A percentile compares a stretch with the other conserved stretches of the same genome.
phyloP scores from a whole-genome alignment of 2,797 vertebrate species.

The Hydrophis major region DNA sequence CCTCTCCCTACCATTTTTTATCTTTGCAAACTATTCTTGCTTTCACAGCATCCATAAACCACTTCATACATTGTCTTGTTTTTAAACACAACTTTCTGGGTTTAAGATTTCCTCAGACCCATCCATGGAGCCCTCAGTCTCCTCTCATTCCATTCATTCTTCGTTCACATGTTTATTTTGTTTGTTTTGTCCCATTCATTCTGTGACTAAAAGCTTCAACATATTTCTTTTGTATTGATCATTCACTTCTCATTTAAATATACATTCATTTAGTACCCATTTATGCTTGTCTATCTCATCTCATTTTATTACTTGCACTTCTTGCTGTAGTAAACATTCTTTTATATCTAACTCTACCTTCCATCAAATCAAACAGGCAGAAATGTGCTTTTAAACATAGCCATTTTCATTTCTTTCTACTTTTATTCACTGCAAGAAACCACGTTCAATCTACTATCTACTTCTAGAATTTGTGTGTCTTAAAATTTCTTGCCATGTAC shows the following conservation, averaged over 20 bases:
- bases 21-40: neutral
- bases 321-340: neutral
- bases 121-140: neutral
- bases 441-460: neutral
- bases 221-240: neutral
- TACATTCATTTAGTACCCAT: neutral
- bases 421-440: neutral
- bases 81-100: neutral
- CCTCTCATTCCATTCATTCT: neutral
- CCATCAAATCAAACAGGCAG: neutral
- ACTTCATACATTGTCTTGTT: neutral
- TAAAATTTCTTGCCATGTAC: neutral
- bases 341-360: neutral
- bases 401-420: neutral
- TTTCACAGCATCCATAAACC: neutral
- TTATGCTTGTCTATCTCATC: neutral
- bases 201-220: neutral
- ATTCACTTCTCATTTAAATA: neutral
- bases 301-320: neutral
- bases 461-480: neutral
- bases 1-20: neutral
- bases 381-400: neutral
- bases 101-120: neutral
- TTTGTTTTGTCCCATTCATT: neutral
- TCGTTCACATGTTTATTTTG: neutral